Evolutionary conservation across 1,140 invertebrate genomes (phyloP), one percentile per base, ranked within the genome.

Genomic region (Condylostylus longicornis): DNA sequence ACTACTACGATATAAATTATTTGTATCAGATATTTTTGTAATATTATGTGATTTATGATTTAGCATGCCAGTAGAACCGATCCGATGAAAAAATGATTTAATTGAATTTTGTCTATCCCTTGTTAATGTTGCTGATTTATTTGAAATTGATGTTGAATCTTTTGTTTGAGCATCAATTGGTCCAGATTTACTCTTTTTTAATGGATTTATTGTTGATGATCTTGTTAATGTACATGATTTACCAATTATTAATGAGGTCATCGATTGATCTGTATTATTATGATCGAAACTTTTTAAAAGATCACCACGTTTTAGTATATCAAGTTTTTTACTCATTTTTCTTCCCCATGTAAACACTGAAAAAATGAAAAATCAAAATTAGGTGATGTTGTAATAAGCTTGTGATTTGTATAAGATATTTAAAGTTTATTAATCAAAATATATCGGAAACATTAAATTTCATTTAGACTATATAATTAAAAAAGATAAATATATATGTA

Each of bases 341-440:
- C 77, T 72, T 48, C 80, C 77, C 81, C 81, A 84, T 41, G 80
- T 79, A 42, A 81, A 69, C 46, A 79, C 79, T 79, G 67, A 35
- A 68, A 65, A 27, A 38, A 40, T 43, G 40, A 37, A 47, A 49
- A 46, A 32, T 31, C 20, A 6, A 30, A 30, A 30, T n/a, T 25
- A 25, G 7, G 7, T 25, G 23, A 8, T n/a, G 7, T 7, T 8
- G 7, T 7, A 7, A 8, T 25, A 8, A 8, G 23, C 7, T 25
- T n/a, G n/a, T n/a, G n/a, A 8, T n/a, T n/a, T n/a, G n/a, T n/a
- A n/a, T n/a, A n/a, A n/a, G n/a, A n/a, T n/a, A n/a, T n/a, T n/a
- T n/a, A n/a, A n/a, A n/a, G n/a, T n/a, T n/a, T n/a, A n/a, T n/a
- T n/a, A n/a, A n/a, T n/a, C n/a, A n/a, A n/a, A n/a, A n/a, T n/a